Base-by-base conservation (phyloP, 30 jellyfish, hydroid and myxozoan species). In the Chironex yamaguchii region DNA sequence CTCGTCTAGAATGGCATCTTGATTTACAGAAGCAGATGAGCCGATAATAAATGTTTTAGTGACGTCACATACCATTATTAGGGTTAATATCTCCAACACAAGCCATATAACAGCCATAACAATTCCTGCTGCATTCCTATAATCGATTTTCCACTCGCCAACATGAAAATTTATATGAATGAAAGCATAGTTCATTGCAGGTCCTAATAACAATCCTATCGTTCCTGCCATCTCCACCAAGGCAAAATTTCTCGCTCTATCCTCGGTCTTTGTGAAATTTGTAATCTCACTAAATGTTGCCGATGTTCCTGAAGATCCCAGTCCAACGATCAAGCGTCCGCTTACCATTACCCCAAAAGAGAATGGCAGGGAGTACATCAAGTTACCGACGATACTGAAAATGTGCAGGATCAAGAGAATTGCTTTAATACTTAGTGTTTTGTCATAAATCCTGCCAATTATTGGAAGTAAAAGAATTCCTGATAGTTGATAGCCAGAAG, bases 251-350 rank as follows among this genome's bases (percentile, higher is more conserved):
- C 71, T 21, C 31, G 48, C 20, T 24, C 36, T 31, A 33, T 71
- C 88, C 17, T 33, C 48, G 4, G 33, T 33, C 3, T 87, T 87
- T 36, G 63, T 62, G 22, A 34, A 13, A 11, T 76, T 54, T 17
- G 76, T 76, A 4, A 84, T 53, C 62, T 84, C 94, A 14, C 94
- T 72, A 29, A 50, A 17, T 13, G 77, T 84, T 4, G 77, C 92
- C 3, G 91, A 62, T 20, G 88, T 34, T 31, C 63, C 29, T 35
- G 89, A 42, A 22, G 88, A 87, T 2, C 68, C 94, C n/a, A 35
- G 42, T 2, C 94, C 94, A 25, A 91, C 82, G 12, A 84, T 34
- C 22, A 84, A 75, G 29, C 94, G 88, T 0, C 94, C 94, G 17
- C 33, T 1, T 13, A 84, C 48, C 71, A 67, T 51, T 2, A 71